phyloP scores from a whole-genome alignment of 2,888 invertebrate species.

The Hartigia nigra region DNA sequence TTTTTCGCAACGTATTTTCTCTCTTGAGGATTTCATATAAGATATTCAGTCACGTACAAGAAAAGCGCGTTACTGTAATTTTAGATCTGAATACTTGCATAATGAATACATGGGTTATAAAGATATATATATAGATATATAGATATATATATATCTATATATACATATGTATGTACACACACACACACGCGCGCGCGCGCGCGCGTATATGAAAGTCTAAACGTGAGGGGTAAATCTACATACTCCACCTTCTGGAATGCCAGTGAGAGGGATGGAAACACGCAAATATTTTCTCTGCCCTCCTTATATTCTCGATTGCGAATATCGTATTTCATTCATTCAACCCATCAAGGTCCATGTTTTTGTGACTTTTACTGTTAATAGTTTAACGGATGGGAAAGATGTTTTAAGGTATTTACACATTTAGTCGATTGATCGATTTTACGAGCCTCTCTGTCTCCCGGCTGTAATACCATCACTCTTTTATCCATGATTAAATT shows the following conservation, averaged over 20 bases:
- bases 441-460: neutral
- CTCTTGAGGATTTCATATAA: neutral
- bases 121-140: neutral
- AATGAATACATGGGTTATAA: neutral
- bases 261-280: neutral
- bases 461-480: neutral
- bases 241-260: neutral
- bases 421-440: neutral
- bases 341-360: neutral
- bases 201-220: neutral
- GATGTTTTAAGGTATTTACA: neutral
- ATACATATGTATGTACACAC: too few species aligned
- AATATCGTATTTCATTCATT: neutral
- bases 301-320: neutral
- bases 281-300: neutral
- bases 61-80: neutral
- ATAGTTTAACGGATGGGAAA: neutral
- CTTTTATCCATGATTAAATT: neutral
- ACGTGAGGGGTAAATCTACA: neutral
- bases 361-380: neutral
- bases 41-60: neutral
- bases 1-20: neutral
- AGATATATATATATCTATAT: too few species aligned
- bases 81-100: neutral
- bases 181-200: too few species aligned